phyloP scores from a whole-genome alignment of 1,140 invertebrate species.

The Penaeus vannamei region DNA sequence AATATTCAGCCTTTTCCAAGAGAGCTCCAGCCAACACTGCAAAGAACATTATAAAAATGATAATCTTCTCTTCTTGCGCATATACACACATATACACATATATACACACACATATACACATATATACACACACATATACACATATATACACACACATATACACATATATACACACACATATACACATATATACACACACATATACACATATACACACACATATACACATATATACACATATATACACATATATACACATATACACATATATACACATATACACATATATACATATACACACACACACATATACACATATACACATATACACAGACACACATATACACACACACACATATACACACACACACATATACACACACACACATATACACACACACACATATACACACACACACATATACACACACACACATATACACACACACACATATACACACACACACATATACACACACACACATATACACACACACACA shows the following conservation, averaged over 20 bases:
- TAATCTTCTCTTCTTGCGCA: background rate
- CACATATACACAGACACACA: too few species aligned
- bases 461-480: constrained; percentile 12
- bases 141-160: constrained; percentile 12
- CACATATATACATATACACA: constrained; percentile 12
- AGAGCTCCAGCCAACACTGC: constrained; percentile 89
- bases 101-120: constrained; percentile 1
- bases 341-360: constrained; percentile 11
- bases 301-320: constrained; percentile 11
- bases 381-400: constrained; percentile 11
- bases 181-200: constrained; percentile 5
- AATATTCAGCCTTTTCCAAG: constrained; percentile 92
- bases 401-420: constrained; percentile 10
- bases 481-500: constrained; percentile 10
- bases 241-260: constrained; percentile 13
- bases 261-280: constrained; percentile 12
- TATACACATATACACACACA: constrained; percentile 11
- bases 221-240: constrained; percentile 12
- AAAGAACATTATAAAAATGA: constrained; percentile 61
- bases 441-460: constrained; percentile 10
- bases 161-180: constrained; percentile 12
- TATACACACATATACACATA: constrained; percentile 29
- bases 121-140: constrained; percentile 12
- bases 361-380: constrained; percentile 10
- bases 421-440: constrained; percentile 12